These are phyloP conservation scores for Macaca nemestrina DNA, from an alignment of 2,113 vertebrate species.

Conservation along the genomic window DNA sequence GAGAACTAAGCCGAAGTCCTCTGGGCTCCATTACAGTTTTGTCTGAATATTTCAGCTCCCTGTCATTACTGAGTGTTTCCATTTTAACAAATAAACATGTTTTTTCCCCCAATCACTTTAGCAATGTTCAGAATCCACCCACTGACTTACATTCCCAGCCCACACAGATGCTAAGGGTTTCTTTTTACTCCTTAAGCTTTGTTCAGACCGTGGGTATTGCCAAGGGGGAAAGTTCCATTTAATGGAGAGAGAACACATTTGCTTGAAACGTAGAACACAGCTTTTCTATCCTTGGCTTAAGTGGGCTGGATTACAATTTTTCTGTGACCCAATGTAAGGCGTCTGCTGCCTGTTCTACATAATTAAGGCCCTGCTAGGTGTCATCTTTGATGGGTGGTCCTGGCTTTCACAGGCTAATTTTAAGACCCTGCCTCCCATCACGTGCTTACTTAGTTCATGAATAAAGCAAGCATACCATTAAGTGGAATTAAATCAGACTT, in stretches of 20 bases:
- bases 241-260: conserved; percentile 42
- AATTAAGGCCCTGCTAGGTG: not conserved
- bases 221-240: conserved; percentile 36
- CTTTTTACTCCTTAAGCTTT: conserved; percentile 76
- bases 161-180: conserved; percentile 85
- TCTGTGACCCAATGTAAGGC: not conserved
- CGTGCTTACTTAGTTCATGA: not conserved
- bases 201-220: conserved; percentile 61
- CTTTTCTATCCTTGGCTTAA: conserved; percentile 11
- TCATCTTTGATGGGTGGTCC: not conserved
- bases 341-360: not conserved
- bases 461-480: not conserved
- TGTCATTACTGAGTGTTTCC: conserved; percentile 88
- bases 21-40: conserved; percentile 83
- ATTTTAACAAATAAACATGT: conserved; percentile 89
- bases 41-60: conserved; percentile 86
- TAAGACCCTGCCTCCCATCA: not conserved
- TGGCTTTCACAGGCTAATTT: not conserved
- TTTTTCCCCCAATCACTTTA: conserved; percentile 77
- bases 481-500: not conserved
- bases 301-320: not conserved
- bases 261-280: conserved; percentile 47
- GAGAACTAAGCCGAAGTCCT: conserved; percentile 78
- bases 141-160: conserved; percentile 85
- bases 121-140: conserved; percentile 83